These are phyloP conservation scores for Choristoneura rosaceana DNA, from an alignment of 2,888 invertebrate species.

Conservation along the genomic window DNA sequence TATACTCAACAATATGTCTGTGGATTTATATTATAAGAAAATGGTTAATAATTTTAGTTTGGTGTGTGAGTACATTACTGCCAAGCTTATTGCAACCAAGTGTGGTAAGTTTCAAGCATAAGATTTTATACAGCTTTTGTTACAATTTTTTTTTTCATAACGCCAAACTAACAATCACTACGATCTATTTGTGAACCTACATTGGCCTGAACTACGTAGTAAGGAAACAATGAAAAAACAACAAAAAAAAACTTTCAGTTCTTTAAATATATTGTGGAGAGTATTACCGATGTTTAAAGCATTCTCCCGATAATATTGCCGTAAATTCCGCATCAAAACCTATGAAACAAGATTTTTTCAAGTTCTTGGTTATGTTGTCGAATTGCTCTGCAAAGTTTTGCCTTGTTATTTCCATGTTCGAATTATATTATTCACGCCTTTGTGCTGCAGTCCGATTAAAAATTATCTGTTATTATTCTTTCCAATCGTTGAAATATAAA, in stretches of 20 bases:
- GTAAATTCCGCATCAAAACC: conserved; percentile 92
- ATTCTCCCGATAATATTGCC: conserved; percentile 75
- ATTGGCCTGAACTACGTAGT: not conserved
- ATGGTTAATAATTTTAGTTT: no score
- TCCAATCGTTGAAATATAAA: not conserved
- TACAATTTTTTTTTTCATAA: no score
- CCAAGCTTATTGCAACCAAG: no score
- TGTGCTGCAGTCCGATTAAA: conserved; percentile 32
- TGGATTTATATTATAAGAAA: no score
- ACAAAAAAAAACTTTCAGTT: not conserved
- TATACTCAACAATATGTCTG: no score
- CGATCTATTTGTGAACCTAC: no score
- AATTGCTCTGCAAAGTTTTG: conserved; percentile 86
- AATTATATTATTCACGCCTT: conserved; percentile 6
- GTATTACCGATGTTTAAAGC: conserved; percentile 82
- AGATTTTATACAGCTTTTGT: no score
- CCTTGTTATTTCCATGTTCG: conserved; percentile 87
- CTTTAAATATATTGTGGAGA: not conserved
- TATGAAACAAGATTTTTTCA: conserved; percentile 87
- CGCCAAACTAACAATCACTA: no score
- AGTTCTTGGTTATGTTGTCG: conserved; percentile 81
- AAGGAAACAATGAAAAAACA: not conserved
- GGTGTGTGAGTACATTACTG: no score
- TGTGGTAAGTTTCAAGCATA: no score
- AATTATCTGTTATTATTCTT: not conserved